Evolutionary conservation across 2,113 vertebrate species (phyloP), one percentile per base, ranked within the genome.

Genomic region (Megaceryle torquata): DNA sequence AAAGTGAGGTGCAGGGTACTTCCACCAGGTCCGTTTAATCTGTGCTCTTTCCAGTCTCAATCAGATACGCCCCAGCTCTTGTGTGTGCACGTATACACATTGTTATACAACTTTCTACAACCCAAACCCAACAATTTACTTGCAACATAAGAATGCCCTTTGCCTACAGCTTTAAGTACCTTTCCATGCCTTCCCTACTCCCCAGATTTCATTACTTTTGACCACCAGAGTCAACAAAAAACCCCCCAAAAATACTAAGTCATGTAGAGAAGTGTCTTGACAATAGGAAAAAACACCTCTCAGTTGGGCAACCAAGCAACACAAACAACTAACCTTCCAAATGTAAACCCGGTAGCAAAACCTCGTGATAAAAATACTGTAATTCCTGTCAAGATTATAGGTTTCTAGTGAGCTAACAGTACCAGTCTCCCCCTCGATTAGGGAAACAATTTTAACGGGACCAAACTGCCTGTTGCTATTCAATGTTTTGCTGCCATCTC

Each of bases 401-500:
- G 43, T 19, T 86, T 80, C 33, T 41, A 35, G 48, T 7, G 82
- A 93, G 61, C 35, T 70, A 76, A 48, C 4, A 43, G 43, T 14
- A 51, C 37, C 77, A 53, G n/a, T 15, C 21, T 82, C n/a, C 39
- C 37, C 37, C 29, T 21, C 16, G 77, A 64, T 41, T 15, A 57
- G 26, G 15, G 18, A 84, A 81, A 46, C 31, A 35, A 59, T n/a
- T 80, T 61, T 18, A 86, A 79, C 33, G 39, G 54, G 67, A 54
- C 16, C 5, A 4, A 69, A 67, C 13, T 0, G 1, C 1, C n/a
- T 14, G n/a, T 1, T 78, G 67, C 48, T 46, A 33, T 70, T 95
- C 65, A 93, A 88, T 75, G 60, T 56, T 93, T 41, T 96, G 95
- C 96, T 97, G 98, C 98, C 98, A 98, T 75, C 98, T 99, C 54